phyloP scores from a whole-genome alignment of 2,113 vertebrate species.

The Chloroceryle aenea region DNA sequence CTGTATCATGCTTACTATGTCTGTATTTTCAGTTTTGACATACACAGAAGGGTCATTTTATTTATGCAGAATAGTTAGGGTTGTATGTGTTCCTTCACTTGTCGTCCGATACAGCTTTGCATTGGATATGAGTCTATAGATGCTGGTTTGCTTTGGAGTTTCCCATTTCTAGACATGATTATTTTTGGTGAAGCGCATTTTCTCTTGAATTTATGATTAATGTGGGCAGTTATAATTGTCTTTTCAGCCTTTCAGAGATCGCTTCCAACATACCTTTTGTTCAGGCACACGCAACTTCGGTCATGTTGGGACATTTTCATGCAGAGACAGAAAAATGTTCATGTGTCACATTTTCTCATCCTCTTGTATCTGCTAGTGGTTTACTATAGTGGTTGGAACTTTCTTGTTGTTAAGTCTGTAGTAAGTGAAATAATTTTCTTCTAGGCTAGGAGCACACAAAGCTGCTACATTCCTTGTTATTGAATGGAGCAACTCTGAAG shows the following conservation, averaged over 20 bases:
- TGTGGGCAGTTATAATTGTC: neutral
- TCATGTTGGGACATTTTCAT: neutral
- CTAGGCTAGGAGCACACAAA: neutral
- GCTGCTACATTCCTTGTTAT: neutral
- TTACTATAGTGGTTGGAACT: neutral
- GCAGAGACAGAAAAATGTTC: neutral
- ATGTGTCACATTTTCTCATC: neutral
- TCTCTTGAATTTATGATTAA: neutral
- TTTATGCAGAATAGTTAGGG: neutral
- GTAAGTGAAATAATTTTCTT: conserved; percentile 38
- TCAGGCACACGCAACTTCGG: neutral
- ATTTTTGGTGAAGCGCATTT: neutral
- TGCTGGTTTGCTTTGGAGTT: conserved; percentile 19
- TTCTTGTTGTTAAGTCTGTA: neutral
- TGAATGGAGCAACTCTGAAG: conserved; percentile 45
- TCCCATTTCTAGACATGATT: neutral
- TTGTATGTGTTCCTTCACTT: neutral
- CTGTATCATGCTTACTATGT: neutral
- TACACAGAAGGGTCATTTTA: neutral
- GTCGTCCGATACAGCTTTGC: neutral
- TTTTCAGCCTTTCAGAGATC: neutral
- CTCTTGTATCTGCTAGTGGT: neutral
- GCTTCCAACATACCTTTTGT: neutral
- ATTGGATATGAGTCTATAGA: neutral
- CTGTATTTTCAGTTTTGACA: neutral